Base-by-base conservation (phyloP, 2,113 vertebrate species). In the Sceloporus tristichus region DNA sequence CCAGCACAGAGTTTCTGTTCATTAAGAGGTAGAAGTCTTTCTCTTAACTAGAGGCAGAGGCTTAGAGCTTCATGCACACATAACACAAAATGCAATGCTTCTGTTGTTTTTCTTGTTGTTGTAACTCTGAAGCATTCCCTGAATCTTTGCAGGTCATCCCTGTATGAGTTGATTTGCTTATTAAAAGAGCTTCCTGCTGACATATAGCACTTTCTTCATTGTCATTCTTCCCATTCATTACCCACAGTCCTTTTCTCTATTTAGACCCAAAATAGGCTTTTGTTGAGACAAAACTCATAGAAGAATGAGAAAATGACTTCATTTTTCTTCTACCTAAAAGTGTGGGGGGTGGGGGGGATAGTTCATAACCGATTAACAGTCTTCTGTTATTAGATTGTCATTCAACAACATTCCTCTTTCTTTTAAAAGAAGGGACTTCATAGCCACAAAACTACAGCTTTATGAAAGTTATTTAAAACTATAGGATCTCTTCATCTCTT, bases 231-330 rank as follows among this genome's bases (percentile, higher is more conserved):
- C 79, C 59, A 74, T 65, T 83, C 59, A 76, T 82, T 77, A 68
- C 71, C 59, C 73, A 88, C 29, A 76, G 27, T 38, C 62, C 62
- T 21, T 82, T 76, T 82, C 59, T 38, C 42, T 42, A 82, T 79
- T 82, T 75, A 66, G 29, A 66, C 70, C 80, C 79, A 25, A 82
- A 88, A 83, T 42, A 88, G 73, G 56, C 42, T 83, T 88, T 76
- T 77, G 80, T 85, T 85, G 56, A 68, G 40, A 23, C 71, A 87
- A 88, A 86, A 38, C 29, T 82, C 40, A 76, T 82, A 87, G 80
- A 68, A 82, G 56, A 38, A 66, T 34, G 79, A 76, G 21, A 42
- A 79, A 75, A 65, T 75, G 18, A 66, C 53, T 82, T 82, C 42
- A 53, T 1, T 66, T 88, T 82, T 83, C 71, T 77, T 42, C 54